Percentiles rank a stretch among this genome's conserved stretches.
These are phyloP conservation scores for Spongilla lacustris DNA, from an alignment of 37 sponge, comb jelly and placozoan species.

Conservation along the genomic window DNA sequence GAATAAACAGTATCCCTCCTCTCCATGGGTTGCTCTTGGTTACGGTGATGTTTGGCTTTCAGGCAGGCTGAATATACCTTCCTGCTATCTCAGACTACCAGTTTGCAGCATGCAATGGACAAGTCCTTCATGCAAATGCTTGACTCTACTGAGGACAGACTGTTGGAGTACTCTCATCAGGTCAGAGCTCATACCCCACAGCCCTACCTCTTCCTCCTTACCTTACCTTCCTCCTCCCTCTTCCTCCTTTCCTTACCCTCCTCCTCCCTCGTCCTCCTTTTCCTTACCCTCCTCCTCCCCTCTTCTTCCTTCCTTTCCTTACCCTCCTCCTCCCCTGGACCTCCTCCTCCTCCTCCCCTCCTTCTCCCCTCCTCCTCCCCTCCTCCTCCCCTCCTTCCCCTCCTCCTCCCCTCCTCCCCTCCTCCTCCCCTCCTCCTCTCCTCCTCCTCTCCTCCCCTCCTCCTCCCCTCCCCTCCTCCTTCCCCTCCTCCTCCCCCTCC, in stretches of 20 bases:
- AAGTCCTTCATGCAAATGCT: background rate
- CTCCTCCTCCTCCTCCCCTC: background rate
- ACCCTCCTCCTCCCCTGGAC: background rate
- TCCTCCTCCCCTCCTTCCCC: background rate
- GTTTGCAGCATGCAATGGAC: background rate
- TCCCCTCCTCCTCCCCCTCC: background rate
- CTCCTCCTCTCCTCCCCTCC: background rate
- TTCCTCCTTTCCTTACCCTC: background rate
- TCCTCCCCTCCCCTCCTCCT: background rate
- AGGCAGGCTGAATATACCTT: background rate
- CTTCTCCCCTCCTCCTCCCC: background rate
- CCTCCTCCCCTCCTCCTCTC: background rate
- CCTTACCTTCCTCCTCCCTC: constrained; percentile 18
- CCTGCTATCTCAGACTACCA: background rate
- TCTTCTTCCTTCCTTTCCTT: background rate
- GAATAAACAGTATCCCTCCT: no score
- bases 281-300: background rate
- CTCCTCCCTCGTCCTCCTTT: background rate
- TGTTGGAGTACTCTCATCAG: background rate
- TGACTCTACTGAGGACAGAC: background rate
- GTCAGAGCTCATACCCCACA: background rate
- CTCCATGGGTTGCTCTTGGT: no score
- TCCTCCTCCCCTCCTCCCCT: background rate
- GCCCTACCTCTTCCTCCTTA: background rate
- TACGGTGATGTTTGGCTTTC: no score